phyloP scores from a whole-genome alignment of 1,140 invertebrate genomes.

The Bombus vancouverensis region DNA sequence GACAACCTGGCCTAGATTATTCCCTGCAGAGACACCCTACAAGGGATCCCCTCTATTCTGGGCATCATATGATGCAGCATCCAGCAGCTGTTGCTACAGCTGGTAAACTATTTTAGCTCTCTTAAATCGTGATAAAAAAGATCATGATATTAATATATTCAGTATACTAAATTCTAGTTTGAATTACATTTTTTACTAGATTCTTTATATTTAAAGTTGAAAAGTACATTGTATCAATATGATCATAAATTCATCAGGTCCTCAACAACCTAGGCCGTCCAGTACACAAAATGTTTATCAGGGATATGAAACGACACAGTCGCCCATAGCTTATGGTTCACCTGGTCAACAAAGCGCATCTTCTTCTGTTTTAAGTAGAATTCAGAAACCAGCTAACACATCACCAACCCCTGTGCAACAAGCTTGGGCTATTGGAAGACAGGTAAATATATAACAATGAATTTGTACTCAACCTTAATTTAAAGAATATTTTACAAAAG shows the following conservation, averaged over 20 bases:
- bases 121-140: not conserved
- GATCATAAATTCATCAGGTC: conserved; percentile 66
- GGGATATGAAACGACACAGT: conserved; percentile 87
- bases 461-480: not conserved
- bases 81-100: conserved; percentile 77
- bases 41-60: conserved; percentile 78
- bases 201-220: not conserved
- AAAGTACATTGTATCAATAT: not conserved
- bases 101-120: conserved; percentile 58
- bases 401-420: conserved; percentile 87
- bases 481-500: not conserved
- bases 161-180: too few relatives aligned
- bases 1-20: conserved; percentile 89
- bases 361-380: conserved; percentile 84
- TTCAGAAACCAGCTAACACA: conserved; percentile 86
- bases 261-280: conserved; percentile 84
- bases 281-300: conserved; percentile 88
- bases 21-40: conserved; percentile 85
- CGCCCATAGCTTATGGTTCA: conserved; percentile 86
- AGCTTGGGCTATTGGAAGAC: conserved; percentile 83
- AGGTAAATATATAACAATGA: conserved; percentile 64
- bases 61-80: conserved; percentile 82
- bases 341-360: conserved; percentile 82
- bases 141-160: too few relatives aligned
- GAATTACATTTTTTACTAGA: not conserved